A percentile compares a stretch with the other conserved stretches of the same genome.
phyloP scores from a whole-genome alignment of 1,140 invertebrate genomes.

The Plectrocnemia conspersa region DNA sequence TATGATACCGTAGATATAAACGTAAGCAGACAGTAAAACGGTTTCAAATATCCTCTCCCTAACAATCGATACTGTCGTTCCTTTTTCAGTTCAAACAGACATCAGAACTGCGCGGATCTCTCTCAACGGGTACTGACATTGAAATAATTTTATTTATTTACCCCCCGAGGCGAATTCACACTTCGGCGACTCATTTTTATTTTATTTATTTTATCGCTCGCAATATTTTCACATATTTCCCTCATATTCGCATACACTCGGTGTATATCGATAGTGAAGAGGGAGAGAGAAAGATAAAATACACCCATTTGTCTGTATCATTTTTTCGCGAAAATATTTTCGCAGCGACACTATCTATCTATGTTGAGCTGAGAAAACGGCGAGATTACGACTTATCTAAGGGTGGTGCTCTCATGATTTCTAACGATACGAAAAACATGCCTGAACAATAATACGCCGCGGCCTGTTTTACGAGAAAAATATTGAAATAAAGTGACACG shows the following conservation, averaged over 20 bases:
- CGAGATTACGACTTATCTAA: not conserved
- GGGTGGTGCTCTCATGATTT: not conserved
- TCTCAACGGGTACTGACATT: not conserved
- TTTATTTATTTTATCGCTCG: slow-evolving; percentile 3
- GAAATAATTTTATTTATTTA: slow-evolving; percentile 9
- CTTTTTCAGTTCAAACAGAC: not conserved
- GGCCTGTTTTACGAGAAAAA: slow-evolving; percentile 2
- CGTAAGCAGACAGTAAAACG: too few relatives aligned
- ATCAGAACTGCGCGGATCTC: not conserved
- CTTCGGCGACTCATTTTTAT: slow-evolving; percentile 7
- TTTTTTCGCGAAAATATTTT: slow-evolving; percentile 1
- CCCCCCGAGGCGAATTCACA: slow-evolving; percentile 1
- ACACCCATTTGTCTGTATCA: slow-evolving; percentile 3
- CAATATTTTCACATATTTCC: slow-evolving; percentile 8
- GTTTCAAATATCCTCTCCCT: too few relatives aligned
- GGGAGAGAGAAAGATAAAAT: not conserved
- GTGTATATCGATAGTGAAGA: not conserved
- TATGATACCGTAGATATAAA: too few relatives aligned
- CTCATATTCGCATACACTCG: too few relatives aligned
- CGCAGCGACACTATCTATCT: not conserved
- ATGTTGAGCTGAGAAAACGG: not conserved
- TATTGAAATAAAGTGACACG: slow-evolving; percentile 6
- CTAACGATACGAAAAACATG: slow-evolving; percentile 5
- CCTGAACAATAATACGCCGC: not conserved
- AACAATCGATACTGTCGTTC: not conserved